Evolutionary conservation across 2,888 invertebrate genomes (phyloP), one percentile per base, ranked within the genome.

Genomic region (Limnephilus rhombicus): DNA sequence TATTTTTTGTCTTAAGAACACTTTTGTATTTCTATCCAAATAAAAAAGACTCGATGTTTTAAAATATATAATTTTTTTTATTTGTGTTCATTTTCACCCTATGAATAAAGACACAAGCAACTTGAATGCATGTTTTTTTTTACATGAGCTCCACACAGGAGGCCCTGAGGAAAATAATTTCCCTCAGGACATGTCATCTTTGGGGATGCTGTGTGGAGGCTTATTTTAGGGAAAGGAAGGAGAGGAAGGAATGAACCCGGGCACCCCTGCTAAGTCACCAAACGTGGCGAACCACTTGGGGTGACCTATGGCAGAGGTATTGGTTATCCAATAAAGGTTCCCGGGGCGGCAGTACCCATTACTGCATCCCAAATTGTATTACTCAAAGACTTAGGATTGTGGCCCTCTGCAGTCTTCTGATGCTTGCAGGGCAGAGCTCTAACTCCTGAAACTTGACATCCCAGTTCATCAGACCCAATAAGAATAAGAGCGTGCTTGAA

Each of bases 1-100:
- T 87, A 49, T 87, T 31, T 87, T 86, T 87, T 49, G 49, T 87
- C 53, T 68, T 68, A 68, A 34, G 31, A 53, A 87, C 49, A 83
- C 87, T 87, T 87, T 87, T 87, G 87, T 87, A 87, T 89, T 89
- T 80, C 88, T 89, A 89, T 80, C 80, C 88, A 37, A 89, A 89
- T 89, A 89, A 89, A 88, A 24, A 88, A 89, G 12, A 80, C 41
- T 89, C 80, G 29, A 89, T 89, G 88, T 89, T 89, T 89, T 86
- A 85, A 80, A 91, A 83, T 91, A 68, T 24, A n/a, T 68, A 1
- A 9, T 91, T 83, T 29, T 85, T 53, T 88, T 41, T 41, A 29
- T 82, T 24, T 68, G 68, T 9, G 68, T n/a, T 68, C 68, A 24
- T 80, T 87, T 86, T 49, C 41, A 82, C 13, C 31, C 13, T 31